Evolutionary conservation across 2,797 vertebrate species (phyloP), one percentile per base, ranked within the genome.

Genomic region (Nasua narica): DNA sequence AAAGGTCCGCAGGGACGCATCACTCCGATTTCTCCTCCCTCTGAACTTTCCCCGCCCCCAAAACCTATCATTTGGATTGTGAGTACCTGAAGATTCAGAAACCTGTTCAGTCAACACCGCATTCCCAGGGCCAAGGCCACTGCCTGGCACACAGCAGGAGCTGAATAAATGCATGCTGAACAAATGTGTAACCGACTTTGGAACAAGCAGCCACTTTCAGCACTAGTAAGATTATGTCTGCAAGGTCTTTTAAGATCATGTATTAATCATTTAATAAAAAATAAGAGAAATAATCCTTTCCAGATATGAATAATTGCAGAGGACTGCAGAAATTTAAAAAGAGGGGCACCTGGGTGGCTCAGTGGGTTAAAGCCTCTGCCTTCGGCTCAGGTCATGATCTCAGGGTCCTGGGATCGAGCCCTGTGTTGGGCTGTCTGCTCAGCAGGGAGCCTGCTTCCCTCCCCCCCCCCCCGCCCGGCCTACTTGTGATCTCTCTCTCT

Each of bases 241-340:
- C 8, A 52, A 82, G 69, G 27, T 43, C 79, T 89, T 94, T 52
- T 40, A 70, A 82, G 60, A 60, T n/a, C 5, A 14, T 46, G 21
- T 35, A 19, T 82, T 86, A n/a, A 4, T 77, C 69, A 16, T 76
- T 1, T 14, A 76, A 90, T 88, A 65, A 95, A 77, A 91, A 91
- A 69, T 43, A 87, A 43, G 48, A 50, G 76, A 78, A 87, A 46
- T 32, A 76, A 77, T 81, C 60, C 11, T 65, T 81, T 60, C 25
- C 67, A 94, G 77, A 87, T 60, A 92, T 50, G 35, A 93, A 74
- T 78, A 54, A 74, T 77, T 82, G 87, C 72, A 84, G 70, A 93
- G 37, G 40, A 8, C 77, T 48, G 4, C 35, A 83, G 77, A 95
- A 93, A 84, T 72, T 90, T 81, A 96, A n/a, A 88, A 78, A 43